Percentiles rank a stretch among this genome's conserved stretches.
Evolutionary conservation across 2,797 vertebrate genomes (phyloP).

Genomic region (Notolepis coatsorum): DNA sequence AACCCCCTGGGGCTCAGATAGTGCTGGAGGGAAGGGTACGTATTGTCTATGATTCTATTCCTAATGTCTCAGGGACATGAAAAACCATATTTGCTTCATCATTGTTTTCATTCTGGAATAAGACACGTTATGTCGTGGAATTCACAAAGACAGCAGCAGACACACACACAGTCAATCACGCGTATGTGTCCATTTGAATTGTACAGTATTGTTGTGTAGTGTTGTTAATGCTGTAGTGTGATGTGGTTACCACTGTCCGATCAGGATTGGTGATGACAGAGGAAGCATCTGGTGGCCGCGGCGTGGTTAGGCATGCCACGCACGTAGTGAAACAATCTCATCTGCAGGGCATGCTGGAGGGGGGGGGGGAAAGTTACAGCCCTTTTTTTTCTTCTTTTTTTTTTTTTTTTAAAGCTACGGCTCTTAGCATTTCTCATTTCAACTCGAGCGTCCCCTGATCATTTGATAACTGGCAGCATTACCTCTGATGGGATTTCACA

Average conservation of each 20-base stretch:
- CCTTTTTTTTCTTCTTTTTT: too few species aligned
- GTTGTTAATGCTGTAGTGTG: slow-evolving; percentile 24
- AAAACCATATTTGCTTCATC: too few species aligned
- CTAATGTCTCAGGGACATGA: too few species aligned
- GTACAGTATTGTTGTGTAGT: slow-evolving; percentile 19
- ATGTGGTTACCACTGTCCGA: slow-evolving; percentile 17
- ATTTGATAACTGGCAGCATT: slow-evolving; percentile 27
- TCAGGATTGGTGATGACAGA: slow-evolving; percentile 16
- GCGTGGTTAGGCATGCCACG: slow-evolving; percentile 28
- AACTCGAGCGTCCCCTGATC: slow-evolving; percentile 21
- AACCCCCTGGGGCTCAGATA: slow-evolving; percentile 71
- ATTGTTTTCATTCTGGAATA: too few species aligned
- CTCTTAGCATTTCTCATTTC: slow-evolving; percentile 26
- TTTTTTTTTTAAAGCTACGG: slow-evolving; percentile 19
- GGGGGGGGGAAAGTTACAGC: slow-evolving; percentile 5
- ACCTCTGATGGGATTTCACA: slow-evolving; percentile 18
- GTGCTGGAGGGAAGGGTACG: slow-evolving; percentile 80
- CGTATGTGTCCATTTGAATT: slow-evolving; percentile 12
- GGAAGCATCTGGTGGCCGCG: slow-evolving; percentile 16
- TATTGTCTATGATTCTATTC: too few species aligned
- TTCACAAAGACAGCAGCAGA: background rate
- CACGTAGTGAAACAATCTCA: slow-evolving; percentile 20
- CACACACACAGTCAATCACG: background rate
- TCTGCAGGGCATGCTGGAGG: slow-evolving; percentile 1
- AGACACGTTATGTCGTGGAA: background rate